A percentile compares a stretch with the other conserved stretches of the same genome.
Conservation (phyloP, 1,140 invertebrate species). For the Heterodera schachtii region DNA sequence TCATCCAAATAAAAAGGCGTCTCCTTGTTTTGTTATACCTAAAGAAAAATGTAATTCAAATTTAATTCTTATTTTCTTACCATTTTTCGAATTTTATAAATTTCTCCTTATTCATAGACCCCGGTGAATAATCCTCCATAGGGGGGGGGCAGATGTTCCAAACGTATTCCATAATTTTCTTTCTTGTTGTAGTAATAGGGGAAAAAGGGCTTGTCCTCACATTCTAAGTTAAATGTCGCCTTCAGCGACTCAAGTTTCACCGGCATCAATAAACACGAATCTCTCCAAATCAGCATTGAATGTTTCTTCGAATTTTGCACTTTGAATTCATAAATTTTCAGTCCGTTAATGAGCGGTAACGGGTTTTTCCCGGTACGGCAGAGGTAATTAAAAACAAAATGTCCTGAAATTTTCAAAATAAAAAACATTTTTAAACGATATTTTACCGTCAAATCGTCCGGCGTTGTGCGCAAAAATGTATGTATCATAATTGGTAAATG, state of each 20-base stretch:
- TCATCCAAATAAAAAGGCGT: constrained; percentile 12
- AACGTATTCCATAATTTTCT: neutral
- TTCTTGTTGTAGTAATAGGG: constrained; percentile 2
- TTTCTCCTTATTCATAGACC: constrained; percentile 4
- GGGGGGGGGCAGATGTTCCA: neutral
- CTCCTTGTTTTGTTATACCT: neutral
- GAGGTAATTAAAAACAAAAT: neutral
- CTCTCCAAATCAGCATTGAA: neutral
- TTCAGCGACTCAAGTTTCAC: neutral
- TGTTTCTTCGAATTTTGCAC: neutral
- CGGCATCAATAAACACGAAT: neutral
- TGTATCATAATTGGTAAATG: neutral
- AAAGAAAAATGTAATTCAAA: too few relatives aligned
- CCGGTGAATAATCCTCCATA: neutral
- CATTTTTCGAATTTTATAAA: neutral
- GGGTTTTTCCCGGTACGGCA: neutral
- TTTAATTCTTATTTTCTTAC: neutral
- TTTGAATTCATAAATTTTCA: constrained; percentile 5
- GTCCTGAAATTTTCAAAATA: neutral
- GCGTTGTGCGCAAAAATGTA: neutral
- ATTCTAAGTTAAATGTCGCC: constrained; percentile 1
- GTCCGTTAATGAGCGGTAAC: neutral
- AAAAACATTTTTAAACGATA: too few relatives aligned
- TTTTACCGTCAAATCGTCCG: neutral
- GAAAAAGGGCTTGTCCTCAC: neutral